A percentile compares a stretch with the other conserved stretches of the same genome.
These are phyloP conservation scores for Polyergus mexicanus DNA, from an alignment of 1,140 invertebrate species.

Conservation along the genomic window DNA sequence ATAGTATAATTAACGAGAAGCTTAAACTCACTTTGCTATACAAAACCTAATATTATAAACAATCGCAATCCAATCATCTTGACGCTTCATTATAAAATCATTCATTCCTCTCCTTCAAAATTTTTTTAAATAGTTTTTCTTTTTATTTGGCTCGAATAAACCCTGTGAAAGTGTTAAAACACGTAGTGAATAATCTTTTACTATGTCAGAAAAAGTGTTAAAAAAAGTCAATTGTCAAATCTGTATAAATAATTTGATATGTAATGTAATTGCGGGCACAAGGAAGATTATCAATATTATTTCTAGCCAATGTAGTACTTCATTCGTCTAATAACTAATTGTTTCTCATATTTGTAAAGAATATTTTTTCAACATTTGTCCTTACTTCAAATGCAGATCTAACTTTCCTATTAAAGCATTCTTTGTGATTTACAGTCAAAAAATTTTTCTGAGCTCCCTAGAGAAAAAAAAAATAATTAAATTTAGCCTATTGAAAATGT, in stretches of 20 bases:
- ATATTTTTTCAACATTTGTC: background rate
- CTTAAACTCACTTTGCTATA: conserved; percentile 6
- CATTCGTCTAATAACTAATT: background rate
- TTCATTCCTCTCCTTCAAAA: background rate
- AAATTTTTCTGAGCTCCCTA: conserved; percentile 8
- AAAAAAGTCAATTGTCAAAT: conserved; percentile 40
- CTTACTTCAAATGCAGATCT: conserved; percentile 11
- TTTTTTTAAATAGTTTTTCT: background rate
- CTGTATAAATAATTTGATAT: conserved; percentile 51
- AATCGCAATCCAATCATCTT: conserved; percentile 7
- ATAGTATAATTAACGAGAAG: conserved; percentile 16
- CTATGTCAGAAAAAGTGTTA: background rate
- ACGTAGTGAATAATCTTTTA: conserved; percentile 6
- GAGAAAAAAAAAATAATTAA: conserved; percentile 5
- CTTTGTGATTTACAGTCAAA: conserved; percentile 26
- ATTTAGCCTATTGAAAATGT: background rate
- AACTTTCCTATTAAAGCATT: conserved; percentile 17
- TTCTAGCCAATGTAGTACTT: conserved; percentile 15
- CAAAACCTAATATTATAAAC: conserved; percentile 39
- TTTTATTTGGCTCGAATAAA: conserved; percentile 11
- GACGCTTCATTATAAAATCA: conserved; percentile 35
- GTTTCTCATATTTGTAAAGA: conserved; percentile 16
- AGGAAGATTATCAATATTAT: conserved; percentile 50
- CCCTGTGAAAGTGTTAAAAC: conserved; percentile 14
- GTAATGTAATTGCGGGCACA: conserved; percentile 52